Base-by-base conservation (phyloP, 2,797 vertebrate genomes). In the Poliocrania exsul region DNA sequence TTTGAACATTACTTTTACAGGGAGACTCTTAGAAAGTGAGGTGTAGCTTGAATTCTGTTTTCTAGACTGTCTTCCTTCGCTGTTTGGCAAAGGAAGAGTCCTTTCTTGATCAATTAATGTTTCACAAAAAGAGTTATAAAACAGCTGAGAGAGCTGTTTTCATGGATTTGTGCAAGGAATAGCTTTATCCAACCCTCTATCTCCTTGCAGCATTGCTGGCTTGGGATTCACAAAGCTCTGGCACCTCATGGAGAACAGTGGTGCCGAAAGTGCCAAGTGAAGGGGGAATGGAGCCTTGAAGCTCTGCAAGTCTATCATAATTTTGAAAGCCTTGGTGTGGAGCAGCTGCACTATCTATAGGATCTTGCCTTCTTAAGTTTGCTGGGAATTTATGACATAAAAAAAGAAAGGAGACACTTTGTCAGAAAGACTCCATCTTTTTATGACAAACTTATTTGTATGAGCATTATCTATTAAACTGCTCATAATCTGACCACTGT, bases 241-340 rank as follows among this genome's bases (percentile, higher is more conserved):
- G 37, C 6, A 5, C 16, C 16, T 71, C 21, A 10, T 0, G 4
- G 33, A 60, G 66, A 60, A 37, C 0, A 21, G 19, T 21, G 57
- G 26, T 35, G 40, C 6, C 25, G 33, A 35, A 58, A 40, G 12
- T 13, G 24, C 5, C 17, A 70, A 75, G 70, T 1, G 9, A n/a
- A 60, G 26, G 31, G 46, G 40, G 84, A 93, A 29, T 1, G 7
- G 21, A 90, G 9, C 25, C 28, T 57, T 5, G 13, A 77, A 88
- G 10, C 40, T 0, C 0, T 40, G 53, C 6, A 29, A 37, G 42
- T 16, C 7, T 73, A 13, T 20, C 21, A 3, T 26, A 2, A n/a
- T 31, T 81, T 61, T 77, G 81, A 57, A 78, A n/a, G 46, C 4
- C 21, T 58, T 10, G 23, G 8, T 47, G 10, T 13, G 44, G 74